phyloP scores from a whole-genome alignment of 2,113 vertebrate species.

The Pluvialis apricaria region DNA sequence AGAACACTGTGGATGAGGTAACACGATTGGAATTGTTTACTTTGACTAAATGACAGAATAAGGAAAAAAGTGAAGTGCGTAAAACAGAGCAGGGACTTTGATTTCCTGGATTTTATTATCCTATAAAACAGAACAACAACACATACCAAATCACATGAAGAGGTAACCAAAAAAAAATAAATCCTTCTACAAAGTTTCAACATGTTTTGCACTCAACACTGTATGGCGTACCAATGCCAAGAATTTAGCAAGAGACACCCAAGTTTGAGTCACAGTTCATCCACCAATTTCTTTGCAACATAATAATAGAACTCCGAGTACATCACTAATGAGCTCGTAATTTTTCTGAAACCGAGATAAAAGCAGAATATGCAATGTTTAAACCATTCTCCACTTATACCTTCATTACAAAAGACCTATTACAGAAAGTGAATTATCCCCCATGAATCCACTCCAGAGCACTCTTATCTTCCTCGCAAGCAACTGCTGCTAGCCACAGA shows the following conservation, averaged over 20 bases:
- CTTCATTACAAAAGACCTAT: neutral
- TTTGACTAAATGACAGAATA: neutral
- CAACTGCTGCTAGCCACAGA: neutral
- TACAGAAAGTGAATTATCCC: neutral
- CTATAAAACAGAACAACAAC: neutral
- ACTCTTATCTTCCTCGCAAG: neutral
- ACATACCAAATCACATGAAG: neutral
- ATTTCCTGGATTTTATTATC: neutral
- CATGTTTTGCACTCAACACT: neutral
- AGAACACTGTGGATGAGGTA: neutral
- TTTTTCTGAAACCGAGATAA: neutral
- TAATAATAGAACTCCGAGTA: neutral
- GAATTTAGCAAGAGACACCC: neutral
- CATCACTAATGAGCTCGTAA: neutral
- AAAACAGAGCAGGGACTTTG: neutral
- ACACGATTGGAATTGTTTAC: neutral
- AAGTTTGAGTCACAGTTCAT: neutral
- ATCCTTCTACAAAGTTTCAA: neutral
- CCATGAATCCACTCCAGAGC: neutral
- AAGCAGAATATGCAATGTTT: neutral
- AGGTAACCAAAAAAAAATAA: neutral
- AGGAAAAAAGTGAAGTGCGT: neutral
- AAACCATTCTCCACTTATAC: neutral
- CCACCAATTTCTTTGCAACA: neutral
- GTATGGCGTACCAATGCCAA: rapidly evolving